Evolutionary conservation across 1,140 invertebrate species (phyloP).

Genomic region (Helicoverpa armigera): DNA sequence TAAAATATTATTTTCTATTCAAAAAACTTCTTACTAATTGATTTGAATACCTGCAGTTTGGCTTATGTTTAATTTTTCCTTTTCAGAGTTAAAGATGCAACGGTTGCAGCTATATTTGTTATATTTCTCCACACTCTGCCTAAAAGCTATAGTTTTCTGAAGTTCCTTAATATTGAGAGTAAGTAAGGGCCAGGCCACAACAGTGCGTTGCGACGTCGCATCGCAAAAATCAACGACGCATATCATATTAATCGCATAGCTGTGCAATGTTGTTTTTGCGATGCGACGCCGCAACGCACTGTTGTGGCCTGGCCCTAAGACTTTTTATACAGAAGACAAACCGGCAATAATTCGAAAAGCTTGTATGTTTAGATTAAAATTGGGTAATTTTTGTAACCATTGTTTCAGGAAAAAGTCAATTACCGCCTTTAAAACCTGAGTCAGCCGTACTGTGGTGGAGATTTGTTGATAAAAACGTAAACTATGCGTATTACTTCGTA

Average conservation of each 20-base stretch:
- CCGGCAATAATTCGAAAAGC: too few relatives aligned
- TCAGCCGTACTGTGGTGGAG: conserved; percentile 72
- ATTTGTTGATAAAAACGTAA: conserved; percentile 73
- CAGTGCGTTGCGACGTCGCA: too few relatives aligned
- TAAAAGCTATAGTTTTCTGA: conserved; percentile 59
- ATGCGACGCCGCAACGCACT: too few relatives aligned
- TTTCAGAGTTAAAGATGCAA: conserved; percentile 72
- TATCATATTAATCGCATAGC: too few relatives aligned
- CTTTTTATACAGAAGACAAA: conserved; percentile 36
- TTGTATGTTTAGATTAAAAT: not conserved
- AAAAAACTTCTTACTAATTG: too few relatives aligned
- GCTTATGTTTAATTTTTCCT: conserved; percentile 25
- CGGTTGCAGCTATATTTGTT: conserved; percentile 68
- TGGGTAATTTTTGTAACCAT: too few relatives aligned
- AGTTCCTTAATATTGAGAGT: conserved; percentile 64
- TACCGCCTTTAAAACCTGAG: conserved; percentile 66
- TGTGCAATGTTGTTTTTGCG: too few relatives aligned
- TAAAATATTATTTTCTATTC: too few relatives aligned
- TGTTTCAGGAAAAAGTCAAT: conserved; percentile 66
- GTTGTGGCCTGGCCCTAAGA: too few relatives aligned
- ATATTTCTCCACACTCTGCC: conserved; percentile 66
- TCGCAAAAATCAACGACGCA: too few relatives aligned
- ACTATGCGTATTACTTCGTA: conserved; percentile 72
- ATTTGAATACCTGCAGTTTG: conserved; percentile 7
- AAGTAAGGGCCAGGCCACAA: too few relatives aligned